Percentiles rank a stretch among this genome's conserved stretches.
phyloP scores from a whole-genome alignment of 2,113 vertebrate genomes.

The Entomyzon cyanotis region DNA sequence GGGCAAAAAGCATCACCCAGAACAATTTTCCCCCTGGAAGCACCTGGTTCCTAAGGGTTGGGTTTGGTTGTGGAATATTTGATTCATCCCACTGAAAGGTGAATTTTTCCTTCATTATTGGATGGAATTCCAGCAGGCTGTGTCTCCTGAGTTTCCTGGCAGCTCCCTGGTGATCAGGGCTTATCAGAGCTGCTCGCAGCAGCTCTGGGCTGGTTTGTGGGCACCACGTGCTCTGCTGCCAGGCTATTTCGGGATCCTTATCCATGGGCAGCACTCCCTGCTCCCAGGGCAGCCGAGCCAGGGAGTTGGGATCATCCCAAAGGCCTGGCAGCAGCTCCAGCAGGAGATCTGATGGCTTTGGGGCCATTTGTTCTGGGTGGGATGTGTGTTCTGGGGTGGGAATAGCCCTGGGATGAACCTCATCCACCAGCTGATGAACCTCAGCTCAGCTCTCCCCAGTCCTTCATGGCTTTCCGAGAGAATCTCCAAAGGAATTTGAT shows the following conservation, averaged over 20 bases:
- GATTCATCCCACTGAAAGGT: accelerated
- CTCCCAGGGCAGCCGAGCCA: neutral
- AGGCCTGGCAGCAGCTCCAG: neutral
- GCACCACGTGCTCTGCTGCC: neutral
- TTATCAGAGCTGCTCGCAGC: neutral
- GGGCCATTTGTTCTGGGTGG: accelerated
- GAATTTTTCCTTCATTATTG: accelerated
- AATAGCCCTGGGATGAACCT: accelerated
- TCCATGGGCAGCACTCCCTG: neutral
- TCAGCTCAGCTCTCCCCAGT: accelerated
- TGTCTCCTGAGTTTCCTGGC: neutral
- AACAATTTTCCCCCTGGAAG: neutral
- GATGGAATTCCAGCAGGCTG: neutral
- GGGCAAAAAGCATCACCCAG: neutral
- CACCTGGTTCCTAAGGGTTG: accelerated
- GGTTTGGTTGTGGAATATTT: neutral
- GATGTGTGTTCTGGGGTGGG: accelerated
- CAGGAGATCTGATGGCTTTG: accelerated
- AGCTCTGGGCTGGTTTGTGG: neutral
- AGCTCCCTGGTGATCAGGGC: neutral
- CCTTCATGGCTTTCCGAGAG: accelerated
- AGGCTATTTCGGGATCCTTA: slow-evolving; percentile 14
- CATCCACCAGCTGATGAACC: neutral
- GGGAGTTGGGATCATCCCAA: neutral
- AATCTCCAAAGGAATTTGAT: neutral